These are phyloP conservation scores for Rhinophrynus dorsalis DNA, from an alignment of 2,797 vertebrate species.

Conservation along the genomic window DNA sequence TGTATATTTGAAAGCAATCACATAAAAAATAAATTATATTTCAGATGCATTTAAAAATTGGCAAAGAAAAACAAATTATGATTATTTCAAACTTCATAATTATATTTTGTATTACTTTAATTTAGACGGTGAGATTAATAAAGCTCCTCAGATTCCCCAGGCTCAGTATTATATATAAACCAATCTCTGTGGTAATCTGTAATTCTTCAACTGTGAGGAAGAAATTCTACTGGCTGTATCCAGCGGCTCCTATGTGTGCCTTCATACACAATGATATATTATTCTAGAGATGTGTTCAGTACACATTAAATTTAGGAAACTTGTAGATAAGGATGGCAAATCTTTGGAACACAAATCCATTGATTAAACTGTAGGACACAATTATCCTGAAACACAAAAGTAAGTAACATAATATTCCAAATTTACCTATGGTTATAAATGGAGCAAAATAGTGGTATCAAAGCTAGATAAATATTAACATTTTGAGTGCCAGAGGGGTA, in stretches of 20 bases:
- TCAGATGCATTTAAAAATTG: background rate
- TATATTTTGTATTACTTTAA: background rate
- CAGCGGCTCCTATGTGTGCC: background rate
- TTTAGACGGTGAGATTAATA: constrained; percentile 6
- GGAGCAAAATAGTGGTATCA: too few relatives aligned
- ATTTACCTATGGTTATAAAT: background rate
- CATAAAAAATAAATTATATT: constrained; percentile 1
- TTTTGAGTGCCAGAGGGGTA: too few relatives aligned
- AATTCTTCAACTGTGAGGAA: background rate
- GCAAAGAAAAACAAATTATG: background rate
- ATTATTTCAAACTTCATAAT: constrained; percentile 4
- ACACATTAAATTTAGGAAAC: too few relatives aligned
- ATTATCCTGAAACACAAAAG: background rate
- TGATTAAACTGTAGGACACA: background rate
- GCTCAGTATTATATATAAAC: background rate
- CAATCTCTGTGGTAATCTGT: background rate
- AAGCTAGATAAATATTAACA: too few relatives aligned
- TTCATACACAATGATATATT: background rate
- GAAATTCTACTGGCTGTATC: background rate
- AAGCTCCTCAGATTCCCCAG: background rate
- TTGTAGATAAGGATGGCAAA: background rate
- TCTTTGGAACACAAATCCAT: background rate
- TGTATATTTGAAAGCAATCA: constrained; percentile 6
- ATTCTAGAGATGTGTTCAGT: background rate
- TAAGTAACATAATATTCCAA: background rate